phyloP scores from a whole-genome alignment of 2,888 invertebrate genomes.

The Invenusta paracnida region DNA sequence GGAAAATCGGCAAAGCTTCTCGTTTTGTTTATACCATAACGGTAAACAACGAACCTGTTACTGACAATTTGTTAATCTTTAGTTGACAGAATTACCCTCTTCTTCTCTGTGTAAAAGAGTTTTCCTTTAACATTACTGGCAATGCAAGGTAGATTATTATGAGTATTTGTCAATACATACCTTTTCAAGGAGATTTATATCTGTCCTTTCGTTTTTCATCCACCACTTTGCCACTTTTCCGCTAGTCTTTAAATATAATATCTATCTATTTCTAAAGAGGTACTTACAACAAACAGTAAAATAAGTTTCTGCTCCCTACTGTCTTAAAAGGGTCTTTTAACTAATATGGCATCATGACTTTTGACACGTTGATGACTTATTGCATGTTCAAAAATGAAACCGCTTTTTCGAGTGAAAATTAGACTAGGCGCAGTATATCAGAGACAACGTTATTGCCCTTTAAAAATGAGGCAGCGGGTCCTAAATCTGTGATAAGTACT shows the following conservation, averaged over 20 bases:
- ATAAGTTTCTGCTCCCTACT: neutral
- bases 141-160: too few relatives aligned
- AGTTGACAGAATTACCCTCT: slow-evolving; percentile 4
- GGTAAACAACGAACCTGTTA: slow-evolving; percentile 36
- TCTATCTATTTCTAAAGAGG: neutral
- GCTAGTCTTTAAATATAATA: neutral
- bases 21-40: slow-evolving; percentile 38
- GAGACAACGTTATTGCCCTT: neutral
- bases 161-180: neutral
- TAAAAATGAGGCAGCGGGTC: neutral
- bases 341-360: neutral
- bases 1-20: neutral
- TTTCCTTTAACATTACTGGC: too few relatives aligned
- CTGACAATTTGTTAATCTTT: slow-evolving; percentile 26
- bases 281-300: neutral
- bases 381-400: neutral
- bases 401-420: neutral
- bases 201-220: neutral
- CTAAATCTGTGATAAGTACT: neutral
- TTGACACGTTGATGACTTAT: slow-evolving; percentile 21
- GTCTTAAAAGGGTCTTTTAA: neutral
- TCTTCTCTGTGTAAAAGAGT: too few relatives aligned
- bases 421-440: too few relatives aligned
- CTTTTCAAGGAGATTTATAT: neutral
- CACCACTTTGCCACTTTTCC: neutral